A percentile compares a stretch with the other conserved stretches of the same genome.
phyloP scores from a whole-genome alignment of 2,797 vertebrate species.

The Notolabrus celidotus region DNA sequence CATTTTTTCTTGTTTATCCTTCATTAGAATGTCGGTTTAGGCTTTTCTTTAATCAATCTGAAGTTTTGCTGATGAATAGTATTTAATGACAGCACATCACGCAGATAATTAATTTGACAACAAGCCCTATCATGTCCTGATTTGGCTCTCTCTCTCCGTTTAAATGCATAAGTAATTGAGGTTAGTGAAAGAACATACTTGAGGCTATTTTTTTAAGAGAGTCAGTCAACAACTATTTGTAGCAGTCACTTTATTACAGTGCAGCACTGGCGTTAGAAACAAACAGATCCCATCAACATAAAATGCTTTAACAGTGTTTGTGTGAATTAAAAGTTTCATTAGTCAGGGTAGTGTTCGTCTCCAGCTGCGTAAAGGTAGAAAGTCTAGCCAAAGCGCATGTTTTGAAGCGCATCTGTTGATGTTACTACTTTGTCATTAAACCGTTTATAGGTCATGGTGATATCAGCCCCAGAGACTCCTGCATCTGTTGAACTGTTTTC shows the following conservation, averaged over 20 bases:
- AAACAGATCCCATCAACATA: not conserved
- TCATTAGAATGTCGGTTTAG: too few relatives aligned
- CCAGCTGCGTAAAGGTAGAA: not conserved
- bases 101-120: conserved; percentile 10
- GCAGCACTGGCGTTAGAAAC: not conserved
- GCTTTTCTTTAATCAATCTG: too few relatives aligned
- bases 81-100: not conserved
- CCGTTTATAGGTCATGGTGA: conserved; percentile 31
- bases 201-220: not conserved
- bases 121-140: conserved; percentile 16
- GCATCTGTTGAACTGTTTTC: conserved; percentile 27
- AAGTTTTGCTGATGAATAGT: too few relatives aligned
- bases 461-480: conserved; percentile 30
- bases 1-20: not conserved
- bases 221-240: not conserved
- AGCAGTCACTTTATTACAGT: not conserved
- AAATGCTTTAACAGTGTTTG: not conserved
- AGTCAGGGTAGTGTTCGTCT: not conserved
- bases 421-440: conserved; percentile 34
- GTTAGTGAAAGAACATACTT: not conserved
- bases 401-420: conserved; percentile 43
- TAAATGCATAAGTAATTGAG: not conserved
- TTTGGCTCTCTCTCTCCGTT: not conserved
- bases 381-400: conserved; percentile 16
- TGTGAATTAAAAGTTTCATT: not conserved